A percentile compares a stretch with the other conserved stretches of the same genome.
phyloP scores from a whole-genome alignment of 2,888 invertebrate genomes.

The Agrochola lychnidis region DNA sequence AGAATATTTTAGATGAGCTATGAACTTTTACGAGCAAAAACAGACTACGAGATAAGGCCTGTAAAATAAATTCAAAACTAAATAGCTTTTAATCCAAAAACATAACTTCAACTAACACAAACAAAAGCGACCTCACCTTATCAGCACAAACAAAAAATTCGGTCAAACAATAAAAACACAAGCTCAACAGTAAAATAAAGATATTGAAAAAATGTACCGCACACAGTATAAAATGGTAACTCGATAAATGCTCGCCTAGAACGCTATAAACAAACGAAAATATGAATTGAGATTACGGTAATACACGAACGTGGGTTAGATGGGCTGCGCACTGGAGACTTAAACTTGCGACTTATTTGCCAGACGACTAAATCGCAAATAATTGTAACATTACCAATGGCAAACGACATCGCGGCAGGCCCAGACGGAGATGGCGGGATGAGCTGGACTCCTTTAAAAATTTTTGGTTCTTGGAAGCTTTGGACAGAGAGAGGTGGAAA shows the following conservation, averaged over 20 bases:
- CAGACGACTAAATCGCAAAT: background rate
- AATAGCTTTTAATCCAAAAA: background rate
- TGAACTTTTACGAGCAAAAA: background rate
- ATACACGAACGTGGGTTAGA: conserved; percentile 71
- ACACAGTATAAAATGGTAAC: conserved; percentile 73
- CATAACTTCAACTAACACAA: background rate
- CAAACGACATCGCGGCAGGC: too few species aligned
- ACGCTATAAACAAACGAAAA: conserved; percentile 84
- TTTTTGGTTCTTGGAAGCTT: too few species aligned
- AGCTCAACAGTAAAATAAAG: conserved; percentile 51
- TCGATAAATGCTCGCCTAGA: conserved; percentile 77
- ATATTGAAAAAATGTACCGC: conserved; percentile 67
- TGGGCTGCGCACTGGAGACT: conserved; percentile 27
- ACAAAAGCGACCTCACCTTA: conserved; percentile 12
- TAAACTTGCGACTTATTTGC: conserved; percentile 15
- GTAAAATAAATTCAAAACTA: conserved; percentile 2
- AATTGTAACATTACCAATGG: background rate
- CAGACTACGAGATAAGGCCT: background rate
- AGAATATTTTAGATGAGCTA: background rate
- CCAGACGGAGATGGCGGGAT: too few species aligned
- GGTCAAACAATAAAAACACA: conserved; percentile 36
- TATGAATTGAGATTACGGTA: conserved; percentile 84
- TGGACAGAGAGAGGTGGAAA: too few species aligned
- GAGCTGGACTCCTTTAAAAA: too few species aligned
- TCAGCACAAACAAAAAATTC: conserved; percentile 25